A percentile compares a stretch with the other conserved stretches of the same genome.
Conservation (phyloP, 2,888 invertebrate species). For the Drosophila pegasa region DNA sequence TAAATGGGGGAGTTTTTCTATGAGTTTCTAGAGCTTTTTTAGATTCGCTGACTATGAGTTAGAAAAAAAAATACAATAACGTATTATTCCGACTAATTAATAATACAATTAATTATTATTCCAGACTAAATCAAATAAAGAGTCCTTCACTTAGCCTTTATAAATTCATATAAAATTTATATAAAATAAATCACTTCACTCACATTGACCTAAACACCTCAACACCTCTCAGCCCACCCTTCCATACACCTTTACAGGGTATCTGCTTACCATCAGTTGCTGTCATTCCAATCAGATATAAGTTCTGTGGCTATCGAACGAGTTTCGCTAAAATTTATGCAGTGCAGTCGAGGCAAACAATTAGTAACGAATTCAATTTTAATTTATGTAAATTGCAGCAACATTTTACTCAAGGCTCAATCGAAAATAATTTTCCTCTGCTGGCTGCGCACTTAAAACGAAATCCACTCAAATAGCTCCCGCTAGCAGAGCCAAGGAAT, state of each 20-base stretch:
- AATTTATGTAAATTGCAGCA: constrained; percentile 41
- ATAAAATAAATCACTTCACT: no score
- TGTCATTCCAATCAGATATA: not conserved
- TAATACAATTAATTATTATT: no score
- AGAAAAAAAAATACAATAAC: no score
- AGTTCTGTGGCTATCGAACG: not conserved
- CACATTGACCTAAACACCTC: no score
- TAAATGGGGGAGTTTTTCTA: no score
- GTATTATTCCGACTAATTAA: no score
- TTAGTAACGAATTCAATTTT: constrained; percentile 30
- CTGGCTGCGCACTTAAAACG: constrained; percentile 16
- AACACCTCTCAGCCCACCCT: no score
- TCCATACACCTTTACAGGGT: not conserved
- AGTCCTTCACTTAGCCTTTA: no score
- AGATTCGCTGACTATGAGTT: no score
- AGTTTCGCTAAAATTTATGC: not conserved
- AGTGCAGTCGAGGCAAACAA: constrained; percentile 17
- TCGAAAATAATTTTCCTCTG: constrained; percentile 12
- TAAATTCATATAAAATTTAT: no score
- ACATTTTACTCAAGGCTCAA: constrained; percentile 23
- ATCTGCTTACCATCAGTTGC: not conserved
- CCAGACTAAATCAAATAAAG: no score
- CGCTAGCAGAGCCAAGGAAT: constrained; percentile 29
- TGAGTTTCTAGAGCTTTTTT: no score
- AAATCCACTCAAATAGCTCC: constrained; percentile 28